These are phyloP conservation scores for Erpobdella octoculata DNA, from an alignment of 2,888 invertebrate species.

Conservation along the genomic window DNA sequence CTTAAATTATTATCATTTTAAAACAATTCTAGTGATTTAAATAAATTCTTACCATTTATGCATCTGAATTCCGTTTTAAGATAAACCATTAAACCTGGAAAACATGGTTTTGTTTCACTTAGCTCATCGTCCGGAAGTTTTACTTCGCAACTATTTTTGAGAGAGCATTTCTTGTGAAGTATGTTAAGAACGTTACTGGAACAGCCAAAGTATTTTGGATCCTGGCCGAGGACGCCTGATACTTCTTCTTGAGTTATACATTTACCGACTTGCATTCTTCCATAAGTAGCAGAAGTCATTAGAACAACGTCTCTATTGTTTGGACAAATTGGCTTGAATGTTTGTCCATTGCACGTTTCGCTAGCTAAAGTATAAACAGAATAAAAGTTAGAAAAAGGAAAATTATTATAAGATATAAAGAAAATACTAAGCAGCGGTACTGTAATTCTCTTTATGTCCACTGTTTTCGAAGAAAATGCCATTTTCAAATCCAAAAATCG, in stretches of 20 bases:
- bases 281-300: conserved; percentile 18
- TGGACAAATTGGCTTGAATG: conserved; percentile 17
- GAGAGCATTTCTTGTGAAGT: conserved; percentile 19
- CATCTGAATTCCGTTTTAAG: background rate
- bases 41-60: too few relatives aligned
- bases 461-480: too few relatives aligned
- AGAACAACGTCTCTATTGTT: conserved; percentile 7
- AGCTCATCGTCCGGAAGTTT: conserved; percentile 4
- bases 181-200: conserved; percentile 14
- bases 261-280: conserved; percentile 12
- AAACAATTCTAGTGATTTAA: too few relatives aligned
- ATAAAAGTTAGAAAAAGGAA: too few relatives aligned
- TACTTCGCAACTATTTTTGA: conserved; percentile 19
- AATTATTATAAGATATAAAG: too few relatives aligned
- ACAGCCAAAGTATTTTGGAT: conserved; percentile 23
- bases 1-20: too few relatives aligned
- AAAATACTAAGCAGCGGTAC: too few relatives aligned
- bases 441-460: too few relatives aligned
- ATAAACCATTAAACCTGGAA: conserved; percentile 12
- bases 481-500: too few relatives aligned
- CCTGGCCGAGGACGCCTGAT: background rate
- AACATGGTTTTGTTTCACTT: conserved; percentile 2
- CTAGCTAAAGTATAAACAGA: too few relatives aligned
- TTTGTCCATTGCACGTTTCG: too few relatives aligned
- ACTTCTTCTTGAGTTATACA: conserved; percentile 23